Base-by-base conservation (phyloP, 2,888 invertebrate species). In the Perizoma flavofasciatum region DNA sequence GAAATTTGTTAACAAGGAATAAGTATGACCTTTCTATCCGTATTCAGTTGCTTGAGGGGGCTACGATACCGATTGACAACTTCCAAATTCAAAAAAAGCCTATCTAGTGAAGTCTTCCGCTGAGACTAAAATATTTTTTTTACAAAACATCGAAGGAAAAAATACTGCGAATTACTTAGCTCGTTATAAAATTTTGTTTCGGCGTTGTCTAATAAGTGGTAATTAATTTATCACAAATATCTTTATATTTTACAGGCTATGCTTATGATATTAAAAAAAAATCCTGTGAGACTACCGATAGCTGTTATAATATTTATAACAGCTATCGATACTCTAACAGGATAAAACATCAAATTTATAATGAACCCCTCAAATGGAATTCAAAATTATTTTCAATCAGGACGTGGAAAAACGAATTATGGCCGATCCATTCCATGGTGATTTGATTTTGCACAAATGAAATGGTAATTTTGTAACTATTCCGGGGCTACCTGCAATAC, bases 51-150 rank as follows among this genome's bases (percentile, higher is more conserved):
- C 86, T 82, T 71, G 75, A 71, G 81, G 83, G 81, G 81, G 78
- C 82, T 80, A 78, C 75, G 77, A 70, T 72, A 75, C 77, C 86
- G 84, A 89, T 89, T 88, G 86, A 85, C 79, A 83, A 81, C 80
- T 75, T 74, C 78, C 76, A 88, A 89, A 89, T 89, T 88, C 86
- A 72, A 69, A 82, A 81, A 88, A 89, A 89, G 89, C 88, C 85
- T 69, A 70, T 73, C 70, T 75, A 76, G 77, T 73, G 70, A 77
- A 79, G 75, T 79, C 73, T 78, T 73, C 71, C 70, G 65, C 66
- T 71, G 72, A 81, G 83, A 61, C 22, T 1, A 1, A 83, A 86
- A 85, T 71, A 79, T 80, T 79, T 82, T 82, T 81, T 75, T 79
- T 83, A 84, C 78, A 81, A 82, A 82, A 82, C 75, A 78, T 74